Evolutionary conservation across 1,140 invertebrate species (phyloP).

Genomic region (Pantala flavescens): DNA sequence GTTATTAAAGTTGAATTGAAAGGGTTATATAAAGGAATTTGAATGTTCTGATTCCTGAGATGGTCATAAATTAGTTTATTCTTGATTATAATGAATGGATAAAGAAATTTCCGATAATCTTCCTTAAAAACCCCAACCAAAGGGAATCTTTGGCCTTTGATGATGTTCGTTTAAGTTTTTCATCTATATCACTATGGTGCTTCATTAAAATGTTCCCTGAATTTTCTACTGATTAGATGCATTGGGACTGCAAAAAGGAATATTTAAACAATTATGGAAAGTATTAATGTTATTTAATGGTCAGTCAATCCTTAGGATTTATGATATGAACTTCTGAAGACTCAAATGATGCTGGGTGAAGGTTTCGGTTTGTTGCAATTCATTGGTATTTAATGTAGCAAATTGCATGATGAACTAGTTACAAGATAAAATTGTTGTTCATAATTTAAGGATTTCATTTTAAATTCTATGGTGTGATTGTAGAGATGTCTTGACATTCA

Average conservation of each 20-base stretch:
- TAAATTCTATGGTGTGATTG: too few relatives aligned
- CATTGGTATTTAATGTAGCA: too few relatives aligned
- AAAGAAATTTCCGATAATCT: neutral
- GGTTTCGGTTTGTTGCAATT: too few relatives aligned
- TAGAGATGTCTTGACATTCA: too few relatives aligned
- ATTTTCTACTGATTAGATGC: slow-evolving; percentile 2
- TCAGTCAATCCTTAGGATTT: neutral
- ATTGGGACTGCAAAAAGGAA: slow-evolving; percentile 1
- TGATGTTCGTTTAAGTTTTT: neutral
- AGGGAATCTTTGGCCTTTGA: neutral
- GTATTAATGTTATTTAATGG: neutral
- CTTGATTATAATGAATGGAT: neutral
- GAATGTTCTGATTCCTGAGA: neutral
- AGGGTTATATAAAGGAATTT: neutral
- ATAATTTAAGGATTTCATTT: too few relatives aligned
- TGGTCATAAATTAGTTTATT: neutral
- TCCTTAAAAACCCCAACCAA: neutral
- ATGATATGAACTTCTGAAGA: too few relatives aligned
- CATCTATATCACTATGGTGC: slow-evolving; percentile 9
- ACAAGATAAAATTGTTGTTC: too few relatives aligned
- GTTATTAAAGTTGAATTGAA: slow-evolving; percentile 5
- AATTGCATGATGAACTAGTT: too few relatives aligned
- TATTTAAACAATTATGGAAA: neutral
- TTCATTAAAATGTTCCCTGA: neutral
- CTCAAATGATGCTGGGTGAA: too few relatives aligned